Percentiles rank a stretch among this genome's conserved stretches.
phyloP scores from a whole-genome alignment of 2,888 invertebrate genomes.

The Frankliniella intonsa region DNA sequence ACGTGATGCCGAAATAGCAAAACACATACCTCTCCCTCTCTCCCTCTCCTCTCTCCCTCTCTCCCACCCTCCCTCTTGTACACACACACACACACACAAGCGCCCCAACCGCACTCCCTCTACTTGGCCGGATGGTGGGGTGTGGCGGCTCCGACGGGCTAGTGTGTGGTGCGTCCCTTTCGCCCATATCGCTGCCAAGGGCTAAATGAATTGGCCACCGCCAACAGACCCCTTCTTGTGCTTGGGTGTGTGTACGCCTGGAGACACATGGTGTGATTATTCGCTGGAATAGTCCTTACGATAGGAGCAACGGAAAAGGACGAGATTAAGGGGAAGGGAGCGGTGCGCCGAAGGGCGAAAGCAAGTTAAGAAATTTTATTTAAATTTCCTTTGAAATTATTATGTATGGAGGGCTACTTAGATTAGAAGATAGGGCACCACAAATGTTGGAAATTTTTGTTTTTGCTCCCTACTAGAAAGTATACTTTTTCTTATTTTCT shows the following conservation, averaged over 20 bases:
- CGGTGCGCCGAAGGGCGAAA: background rate
- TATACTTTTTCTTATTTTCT: too few species aligned
- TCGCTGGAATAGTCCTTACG: background rate
- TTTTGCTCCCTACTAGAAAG: too few species aligned
- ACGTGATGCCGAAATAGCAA: slow-evolving; percentile 11
- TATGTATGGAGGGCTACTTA: background rate
- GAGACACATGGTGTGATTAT: slow-evolving; percentile 11
- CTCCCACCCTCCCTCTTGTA: background rate
- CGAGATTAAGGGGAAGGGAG: background rate
- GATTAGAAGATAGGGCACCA: background rate
- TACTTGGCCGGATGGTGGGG: too few species aligned
- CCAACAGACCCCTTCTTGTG: background rate
- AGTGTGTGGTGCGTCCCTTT: too few species aligned
- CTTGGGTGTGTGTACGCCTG: background rate
- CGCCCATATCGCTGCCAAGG: background rate
- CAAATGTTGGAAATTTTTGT: background rate
- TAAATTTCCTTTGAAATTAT: background rate
- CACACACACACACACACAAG: background rate
- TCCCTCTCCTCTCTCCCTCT: background rate
- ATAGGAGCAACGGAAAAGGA: background rate
- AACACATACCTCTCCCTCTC: background rate
- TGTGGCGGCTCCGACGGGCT: too few species aligned
- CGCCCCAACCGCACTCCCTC: too few species aligned
- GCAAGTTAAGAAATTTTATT: too few species aligned
- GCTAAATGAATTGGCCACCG: slow-evolving; percentile 2